Conservation (phyloP, 2,113 vertebrate species). For the Nycticebus coucang region DNA sequence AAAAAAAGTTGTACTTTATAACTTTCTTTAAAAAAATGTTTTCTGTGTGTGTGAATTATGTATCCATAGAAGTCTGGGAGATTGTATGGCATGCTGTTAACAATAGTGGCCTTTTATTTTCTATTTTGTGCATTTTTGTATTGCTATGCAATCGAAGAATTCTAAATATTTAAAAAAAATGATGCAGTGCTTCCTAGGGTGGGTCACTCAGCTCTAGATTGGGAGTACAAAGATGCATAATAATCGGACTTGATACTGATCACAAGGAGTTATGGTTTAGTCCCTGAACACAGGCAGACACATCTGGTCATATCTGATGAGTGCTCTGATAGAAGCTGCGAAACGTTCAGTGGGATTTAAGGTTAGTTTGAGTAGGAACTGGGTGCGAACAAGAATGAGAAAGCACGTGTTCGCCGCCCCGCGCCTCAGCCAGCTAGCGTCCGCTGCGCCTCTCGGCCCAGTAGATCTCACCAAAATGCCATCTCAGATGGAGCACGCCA, state of each 20-base stretch:
- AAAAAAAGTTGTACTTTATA: background rate
- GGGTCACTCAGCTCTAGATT: background rate
- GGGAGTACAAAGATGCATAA: background rate
- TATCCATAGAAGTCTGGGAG: background rate
- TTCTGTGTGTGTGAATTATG: background rate
- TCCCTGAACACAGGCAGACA: background rate
- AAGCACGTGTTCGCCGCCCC: too few species aligned
- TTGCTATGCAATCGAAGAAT: background rate
- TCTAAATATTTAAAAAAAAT: conserved; percentile 23
- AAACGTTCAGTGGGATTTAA: background rate
- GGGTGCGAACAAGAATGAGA: background rate
- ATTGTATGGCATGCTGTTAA: background rate
- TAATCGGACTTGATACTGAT: background rate
- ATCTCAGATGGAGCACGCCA: too few species aligned
- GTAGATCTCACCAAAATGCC: too few species aligned
- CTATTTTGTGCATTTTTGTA: background rate
- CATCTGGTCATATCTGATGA: background rate
- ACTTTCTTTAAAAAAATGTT: background rate
- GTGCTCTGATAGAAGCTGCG: background rate
- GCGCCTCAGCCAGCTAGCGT: too few species aligned
- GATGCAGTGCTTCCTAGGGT: background rate
- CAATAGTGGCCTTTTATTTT: background rate
- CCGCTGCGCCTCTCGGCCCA: too few species aligned
- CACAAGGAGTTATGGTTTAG: background rate
- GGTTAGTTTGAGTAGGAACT: background rate